Evolutionary conservation across 2,797 vertebrate species (phyloP), one percentile per base, ranked within the genome.

Genomic region (Lepus oiostolus): DNA sequence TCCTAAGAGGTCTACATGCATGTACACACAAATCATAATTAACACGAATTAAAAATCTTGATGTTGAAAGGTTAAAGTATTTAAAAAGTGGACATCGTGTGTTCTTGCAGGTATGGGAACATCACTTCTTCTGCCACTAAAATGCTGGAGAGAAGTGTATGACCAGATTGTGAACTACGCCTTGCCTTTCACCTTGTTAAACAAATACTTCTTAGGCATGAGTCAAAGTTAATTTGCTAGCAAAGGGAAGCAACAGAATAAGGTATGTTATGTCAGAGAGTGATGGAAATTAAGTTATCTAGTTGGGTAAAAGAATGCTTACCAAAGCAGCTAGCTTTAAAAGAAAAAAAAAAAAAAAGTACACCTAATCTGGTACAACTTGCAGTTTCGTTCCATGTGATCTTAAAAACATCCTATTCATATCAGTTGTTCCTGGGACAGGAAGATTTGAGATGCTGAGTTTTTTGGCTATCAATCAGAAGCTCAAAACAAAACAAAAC

Each of bases 341-440:
- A 76, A 81, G 65, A 38, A n/a, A 67, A 71, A 76, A 42, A n/a
- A 67, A 71, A 76, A 47, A 76, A 87, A 90, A 67, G 26, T 42
- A 90, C n/a, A 82, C 38, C 17, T 77, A 85, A 76, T 96, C 93
- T 90, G 50, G n/a, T 83, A 96, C 30, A 94, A 62, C 88, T 85
- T 89, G 10, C 60, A 74, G 30, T 91, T 93, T 81, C 60, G 83
- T 71, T 86, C 88, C 67, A 9, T 70, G 38, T 94, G 24, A 8
- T 92, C 93, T 94, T 92, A 85, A 96, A 96, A 95, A 93, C 76
- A 94, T 93, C 62, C 52, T 95, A 63, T 75, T 85, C 67, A 1
- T 96, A 93, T 93, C 85, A 72, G 63, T 93, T 79, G 8, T 76
- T 86, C 71, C 30, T 93, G 90, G 72, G 21, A 93, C 38, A 85